Evolutionary conservation across 2,888 invertebrate genomes (phyloP).

Genomic region (Loripinus fragilis): DNA sequence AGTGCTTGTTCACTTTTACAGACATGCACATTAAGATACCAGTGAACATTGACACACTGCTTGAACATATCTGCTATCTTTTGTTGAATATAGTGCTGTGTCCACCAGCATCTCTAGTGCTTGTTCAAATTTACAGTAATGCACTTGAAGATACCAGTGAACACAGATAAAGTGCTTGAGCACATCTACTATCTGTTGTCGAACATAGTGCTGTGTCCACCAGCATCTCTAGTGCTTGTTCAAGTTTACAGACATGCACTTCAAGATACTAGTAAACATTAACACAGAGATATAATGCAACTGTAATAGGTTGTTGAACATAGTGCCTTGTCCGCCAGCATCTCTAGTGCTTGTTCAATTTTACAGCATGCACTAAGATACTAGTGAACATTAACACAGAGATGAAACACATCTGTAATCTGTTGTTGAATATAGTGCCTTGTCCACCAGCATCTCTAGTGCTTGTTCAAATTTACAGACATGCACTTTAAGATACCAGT

Average conservation of each 20-base stretch:
- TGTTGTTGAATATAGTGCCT: no score
- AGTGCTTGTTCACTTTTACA: slow-evolving; percentile 4
- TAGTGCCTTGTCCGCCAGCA: not conserved
- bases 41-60: slow-evolving; percentile 16
- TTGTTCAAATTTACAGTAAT: not conserved
- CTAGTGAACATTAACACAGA: not conserved
- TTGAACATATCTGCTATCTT: no score
- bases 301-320: no score
- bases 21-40: slow-evolving; percentile 32
- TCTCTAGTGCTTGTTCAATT: slow-evolving; percentile 6
- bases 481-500: no score
- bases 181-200: no score
- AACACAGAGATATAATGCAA: not conserved
- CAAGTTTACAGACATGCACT: slow-evolving; percentile 1
- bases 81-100: no score
- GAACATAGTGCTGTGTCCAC: no score
- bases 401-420: not conserved
- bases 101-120: no score
- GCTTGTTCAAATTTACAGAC: slow-evolving; percentile 23
- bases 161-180: not conserved
- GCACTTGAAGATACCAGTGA: not conserved
- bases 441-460: no score
- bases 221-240: not conserved
- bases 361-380: not conserved
- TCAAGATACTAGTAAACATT: not conserved